A percentile compares a stretch with the other conserved stretches of the same genome.
phyloP scores from a whole-genome alignment of 2,888 invertebrate genomes.

The Lampropteryx suffumata region DNA sequence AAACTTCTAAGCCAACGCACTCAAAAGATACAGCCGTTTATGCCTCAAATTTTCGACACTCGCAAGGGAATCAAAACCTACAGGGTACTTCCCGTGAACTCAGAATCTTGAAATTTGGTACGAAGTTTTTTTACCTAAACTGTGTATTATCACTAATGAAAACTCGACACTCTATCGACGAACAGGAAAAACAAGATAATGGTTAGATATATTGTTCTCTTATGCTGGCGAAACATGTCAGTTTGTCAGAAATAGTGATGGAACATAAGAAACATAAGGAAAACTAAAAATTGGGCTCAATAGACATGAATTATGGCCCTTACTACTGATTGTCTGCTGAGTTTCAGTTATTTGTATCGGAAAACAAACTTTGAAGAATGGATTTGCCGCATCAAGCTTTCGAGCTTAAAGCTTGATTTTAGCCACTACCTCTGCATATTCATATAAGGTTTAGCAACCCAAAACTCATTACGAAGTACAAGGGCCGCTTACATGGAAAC shows the following conservation, averaged over 20 bases:
- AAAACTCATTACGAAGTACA: constrained; percentile 25
- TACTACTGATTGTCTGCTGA: constrained; percentile 1
- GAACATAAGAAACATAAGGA: not conserved
- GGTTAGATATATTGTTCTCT: constrained; percentile 10
- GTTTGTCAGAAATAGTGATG: constrained; percentile 9
- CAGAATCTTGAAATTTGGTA: too few relatives aligned
- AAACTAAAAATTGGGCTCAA: not conserved
- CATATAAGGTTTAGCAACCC: constrained; percentile 10
- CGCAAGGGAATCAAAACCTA: too few relatives aligned
- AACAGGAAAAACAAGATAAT: constrained; percentile 8
- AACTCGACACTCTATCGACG: not conserved
- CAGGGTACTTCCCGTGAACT: too few relatives aligned
- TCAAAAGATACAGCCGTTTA: too few relatives aligned
- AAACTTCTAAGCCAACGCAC: too few relatives aligned
- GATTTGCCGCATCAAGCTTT: not conserved
- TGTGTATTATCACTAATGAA: too few relatives aligned
- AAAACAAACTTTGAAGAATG: too few relatives aligned
- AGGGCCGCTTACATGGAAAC: constrained; percentile 34
- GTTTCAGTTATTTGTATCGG: not conserved
- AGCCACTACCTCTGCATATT: constrained; percentile 3
- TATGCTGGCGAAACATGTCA: constrained; percentile 9
- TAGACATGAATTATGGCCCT: not conserved
- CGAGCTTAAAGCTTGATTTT: not conserved
- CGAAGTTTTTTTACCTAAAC: too few relatives aligned
- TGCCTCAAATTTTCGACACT: too few relatives aligned